These are phyloP conservation scores for Procambarus clarkii DNA, from an alignment of 1,140 invertebrate genomes.

Conservation along the genomic window DNA sequence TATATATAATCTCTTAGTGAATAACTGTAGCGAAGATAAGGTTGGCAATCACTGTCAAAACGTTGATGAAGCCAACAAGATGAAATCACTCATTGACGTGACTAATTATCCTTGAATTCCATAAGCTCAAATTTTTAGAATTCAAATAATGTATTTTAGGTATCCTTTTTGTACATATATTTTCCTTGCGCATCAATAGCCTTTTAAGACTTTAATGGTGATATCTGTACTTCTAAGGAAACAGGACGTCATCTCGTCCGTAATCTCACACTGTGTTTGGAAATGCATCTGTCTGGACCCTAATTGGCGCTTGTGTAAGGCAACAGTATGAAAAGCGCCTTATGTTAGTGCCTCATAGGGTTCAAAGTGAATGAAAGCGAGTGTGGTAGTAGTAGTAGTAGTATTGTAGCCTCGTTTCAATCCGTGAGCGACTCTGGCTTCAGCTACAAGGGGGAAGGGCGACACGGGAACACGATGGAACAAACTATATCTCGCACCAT, in stretches of 20 bases:
- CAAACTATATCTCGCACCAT: too few species aligned
- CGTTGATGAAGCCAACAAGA: too few species aligned
- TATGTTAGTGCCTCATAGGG: slow-evolving; percentile 20
- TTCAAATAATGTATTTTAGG: background rate
- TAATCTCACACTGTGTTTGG: background rate
- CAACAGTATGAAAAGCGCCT: background rate
- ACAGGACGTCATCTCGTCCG: background rate
- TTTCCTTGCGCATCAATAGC: background rate
- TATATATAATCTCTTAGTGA: too few species aligned
- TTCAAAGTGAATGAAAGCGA: background rate
- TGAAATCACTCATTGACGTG: too few species aligned
- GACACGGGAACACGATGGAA: background rate
- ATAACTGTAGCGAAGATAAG: too few species aligned
- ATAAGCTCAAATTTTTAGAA: background rate
- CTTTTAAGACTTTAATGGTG: background rate
- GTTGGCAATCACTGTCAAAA: too few species aligned
- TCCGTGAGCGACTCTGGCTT: slow-evolving; percentile 12
- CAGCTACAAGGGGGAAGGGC: slow-evolving; percentile 52
- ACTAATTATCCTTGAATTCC: background rate
- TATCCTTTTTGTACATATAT: background rate
- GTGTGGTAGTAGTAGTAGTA: too few species aligned
- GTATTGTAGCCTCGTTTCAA: too few species aligned
- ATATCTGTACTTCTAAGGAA: background rate
- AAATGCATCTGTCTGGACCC: background rate
- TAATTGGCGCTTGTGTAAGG: slow-evolving; percentile 3